Evolutionary conservation across 2,888 invertebrate species (phyloP).

Genomic region (Latrodectus hesperus): DNA sequence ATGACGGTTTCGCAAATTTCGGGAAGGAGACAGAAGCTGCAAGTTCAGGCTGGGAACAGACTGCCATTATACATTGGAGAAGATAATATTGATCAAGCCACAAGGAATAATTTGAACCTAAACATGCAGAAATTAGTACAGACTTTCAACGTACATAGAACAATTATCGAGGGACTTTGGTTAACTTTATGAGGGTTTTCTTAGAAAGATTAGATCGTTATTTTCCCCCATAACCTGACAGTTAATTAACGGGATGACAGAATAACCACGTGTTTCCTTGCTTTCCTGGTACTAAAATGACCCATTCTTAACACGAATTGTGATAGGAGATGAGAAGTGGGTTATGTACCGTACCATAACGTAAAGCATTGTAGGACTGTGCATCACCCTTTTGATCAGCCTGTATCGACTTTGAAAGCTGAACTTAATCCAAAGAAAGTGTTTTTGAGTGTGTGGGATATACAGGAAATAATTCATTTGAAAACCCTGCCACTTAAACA

Average conservation of each 20-base stretch:
- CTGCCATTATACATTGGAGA: not conserved
- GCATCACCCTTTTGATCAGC: no score
- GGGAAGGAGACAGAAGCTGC: constrained; percentile 9
- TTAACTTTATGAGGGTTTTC: constrained; percentile 14
- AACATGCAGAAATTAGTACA: constrained; percentile 6
- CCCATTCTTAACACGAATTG: constrained; percentile 17
- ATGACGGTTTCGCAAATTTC: not conserved
- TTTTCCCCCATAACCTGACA: constrained; percentile 6
- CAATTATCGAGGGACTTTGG: constrained; percentile 1
- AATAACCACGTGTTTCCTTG: constrained; percentile 30
- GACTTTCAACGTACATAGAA: constrained; percentile 14
- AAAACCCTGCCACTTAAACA: not conserved
- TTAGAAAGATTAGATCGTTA: constrained; percentile 6
- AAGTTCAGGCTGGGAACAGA: no score
- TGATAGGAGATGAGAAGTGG: constrained; percentile 24
- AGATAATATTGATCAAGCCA: constrained; percentile 12
- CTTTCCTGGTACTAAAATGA: constrained; percentile 13
- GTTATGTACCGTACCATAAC: constrained; percentile 21
- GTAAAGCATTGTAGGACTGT: not conserved
- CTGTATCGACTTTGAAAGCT: no score
- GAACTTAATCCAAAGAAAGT: no score
- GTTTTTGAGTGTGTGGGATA: constrained; percentile 1
- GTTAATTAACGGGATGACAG: constrained; percentile 6
- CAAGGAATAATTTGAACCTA: not conserved
- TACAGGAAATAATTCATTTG: not conserved